Evolutionary conservation across 2,113 vertebrate species (phyloP), one percentile per base, ranked within the genome.

Genomic region (Campylomormyrus tamandua): DNA sequence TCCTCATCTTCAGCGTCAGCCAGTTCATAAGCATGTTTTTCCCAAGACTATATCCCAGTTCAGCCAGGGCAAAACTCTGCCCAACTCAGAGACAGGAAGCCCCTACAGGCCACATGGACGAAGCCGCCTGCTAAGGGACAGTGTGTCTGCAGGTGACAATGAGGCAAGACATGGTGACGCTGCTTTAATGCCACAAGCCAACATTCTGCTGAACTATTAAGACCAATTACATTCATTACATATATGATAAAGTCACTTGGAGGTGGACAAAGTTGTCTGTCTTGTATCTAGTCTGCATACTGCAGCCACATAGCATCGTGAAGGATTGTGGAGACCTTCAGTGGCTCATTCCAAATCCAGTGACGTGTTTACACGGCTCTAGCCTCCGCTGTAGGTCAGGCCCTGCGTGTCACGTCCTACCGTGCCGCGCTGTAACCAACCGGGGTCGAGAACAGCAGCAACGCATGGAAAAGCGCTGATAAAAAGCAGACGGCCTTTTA

Each of bases 401-500:
- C 48, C n/a, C 24, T 31, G 13, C 27, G 27, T 77, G 27, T 52
- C 66, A 50, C 15, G 9, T 35, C 45, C 48, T 74, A 52, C 88
- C 17, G 24, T 35, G 19, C 35, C 7, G 3, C 7, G 7, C 31
- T 9, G 27, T 2, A 87, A 8, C 66, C 35, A 15, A 50, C 48
- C 48, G 9, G 11, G 19, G 1, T n/a, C 9, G 27, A 80, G 88
- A 89, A 39, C 87, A 15, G 10, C 45, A 39, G 45, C 27, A 5
- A 45, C 11, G 6, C 17, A 39, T 9, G 66, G 70, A 89, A 89
- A 80, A 77, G 27, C 9, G 7, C 62, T 89, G 88, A 89, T 50
- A 77, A 89, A 80, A 89, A 89, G 48, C 88, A 89, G 88, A 80
- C 62, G 74, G 70, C 70, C 70, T 45, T 49, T 35, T 7, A 88